These are phyloP conservation scores for Mythimna lalbum DNA, from an alignment of 2,888 invertebrate species.

Conservation along the genomic window DNA sequence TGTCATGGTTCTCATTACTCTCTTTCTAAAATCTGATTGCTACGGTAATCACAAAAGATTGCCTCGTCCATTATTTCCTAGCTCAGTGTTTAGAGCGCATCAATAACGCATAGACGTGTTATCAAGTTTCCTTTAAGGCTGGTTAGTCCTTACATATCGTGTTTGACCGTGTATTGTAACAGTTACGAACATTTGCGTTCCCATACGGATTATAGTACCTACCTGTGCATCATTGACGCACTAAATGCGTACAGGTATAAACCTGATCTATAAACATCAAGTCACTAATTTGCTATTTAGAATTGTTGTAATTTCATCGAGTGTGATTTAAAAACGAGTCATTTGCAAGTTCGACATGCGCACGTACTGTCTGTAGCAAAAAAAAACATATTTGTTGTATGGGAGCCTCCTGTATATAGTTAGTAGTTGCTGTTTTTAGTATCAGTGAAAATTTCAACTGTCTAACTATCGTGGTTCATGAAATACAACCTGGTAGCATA, in stretches of 20 bases:
- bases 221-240: slow-evolving; percentile 5
- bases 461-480: too few species aligned
- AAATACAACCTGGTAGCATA: too few species aligned
- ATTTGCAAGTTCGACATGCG: neutral
- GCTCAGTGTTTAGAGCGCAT: slow-evolving; percentile 60
- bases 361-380: too few species aligned
- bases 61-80: slow-evolving; percentile 54
- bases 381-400: too few species aligned
- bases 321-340: neutral
- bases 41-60: neutral
- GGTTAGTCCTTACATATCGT: slow-evolving; percentile 64
- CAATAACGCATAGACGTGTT: slow-evolving; percentile 75
- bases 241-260: slow-evolving; percentile 8
- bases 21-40: neutral
- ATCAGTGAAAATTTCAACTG: too few species aligned
- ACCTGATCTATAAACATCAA: too few species aligned
- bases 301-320: neutral
- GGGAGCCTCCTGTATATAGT: too few species aligned
- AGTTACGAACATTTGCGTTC: slow-evolving; percentile 58
- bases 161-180: slow-evolving; percentile 58
- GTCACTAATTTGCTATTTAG: neutral
- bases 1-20: too few species aligned
- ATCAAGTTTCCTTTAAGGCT: slow-evolving; percentile 74
- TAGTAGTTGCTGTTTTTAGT: too few species aligned
- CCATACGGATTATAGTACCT: slow-evolving; percentile 46